phyloP scores from a whole-genome alignment of 1,140 invertebrate genomes.

The Tyrophagus putrescentiae region DNA sequence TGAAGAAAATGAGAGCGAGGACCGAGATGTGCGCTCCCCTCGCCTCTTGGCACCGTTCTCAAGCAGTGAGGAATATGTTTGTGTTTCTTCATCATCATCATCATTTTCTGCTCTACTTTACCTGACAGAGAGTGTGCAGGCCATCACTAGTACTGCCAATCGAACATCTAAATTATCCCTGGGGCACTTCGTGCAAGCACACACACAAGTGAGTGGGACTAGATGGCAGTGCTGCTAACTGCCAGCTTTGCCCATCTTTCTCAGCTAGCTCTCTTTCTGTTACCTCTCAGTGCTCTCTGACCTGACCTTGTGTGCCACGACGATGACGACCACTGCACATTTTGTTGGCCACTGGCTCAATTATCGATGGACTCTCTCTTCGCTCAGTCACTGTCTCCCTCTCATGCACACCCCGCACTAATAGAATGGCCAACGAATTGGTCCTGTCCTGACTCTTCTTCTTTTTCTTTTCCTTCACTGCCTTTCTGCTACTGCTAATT shows the following conservation, averaged over 20 bases:
- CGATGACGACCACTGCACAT: background rate
- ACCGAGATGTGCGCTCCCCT: too few species aligned
- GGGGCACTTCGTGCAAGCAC: background rate
- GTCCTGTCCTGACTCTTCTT: too few species aligned
- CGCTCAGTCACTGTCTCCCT: background rate
- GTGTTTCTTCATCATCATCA: too few species aligned
- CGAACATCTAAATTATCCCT: slow-evolving; percentile 14
- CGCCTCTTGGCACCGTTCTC: too few species aligned
- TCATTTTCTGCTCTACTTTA: too few species aligned
- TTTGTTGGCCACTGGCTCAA: background rate
- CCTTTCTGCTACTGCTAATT: too few species aligned
- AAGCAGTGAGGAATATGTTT: too few species aligned
- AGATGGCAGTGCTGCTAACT: background rate
- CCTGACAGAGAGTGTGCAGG: background rate
- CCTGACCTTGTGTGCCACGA: slow-evolving; percentile 11
- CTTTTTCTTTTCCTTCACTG: too few species aligned
- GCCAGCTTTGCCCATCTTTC: background rate
- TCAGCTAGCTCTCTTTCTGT: too few species aligned
- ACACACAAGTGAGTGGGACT: background rate
- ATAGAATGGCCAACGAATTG: slow-evolving; percentile 8
- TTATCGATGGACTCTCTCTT: background rate
- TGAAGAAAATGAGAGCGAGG: too few species aligned
- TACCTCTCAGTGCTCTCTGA: background rate
- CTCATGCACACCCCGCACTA: background rate
- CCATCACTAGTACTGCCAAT: background rate